Conservation (phyloP, 2,113 vertebrate genomes). For the Caranx ignobilis region DNA sequence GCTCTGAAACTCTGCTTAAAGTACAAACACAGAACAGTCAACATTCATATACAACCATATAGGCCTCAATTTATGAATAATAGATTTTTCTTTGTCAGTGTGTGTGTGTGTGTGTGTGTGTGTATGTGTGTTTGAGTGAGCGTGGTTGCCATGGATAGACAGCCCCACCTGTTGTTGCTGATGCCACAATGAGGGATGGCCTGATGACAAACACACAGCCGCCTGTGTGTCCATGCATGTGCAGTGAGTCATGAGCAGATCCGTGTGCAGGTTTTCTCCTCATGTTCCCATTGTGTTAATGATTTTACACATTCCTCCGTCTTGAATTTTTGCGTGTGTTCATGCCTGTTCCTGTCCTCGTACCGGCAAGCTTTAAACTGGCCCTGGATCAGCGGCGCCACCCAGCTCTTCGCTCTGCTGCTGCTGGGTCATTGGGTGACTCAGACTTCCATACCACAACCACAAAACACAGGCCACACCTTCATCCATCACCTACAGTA, state of each 20-base stretch:
- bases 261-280: background rate
- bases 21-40: background rate
- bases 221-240: background rate
- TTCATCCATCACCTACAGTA: background rate
- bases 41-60: background rate
- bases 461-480: conserved; percentile 30
- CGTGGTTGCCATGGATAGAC: background rate
- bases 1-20: background rate
- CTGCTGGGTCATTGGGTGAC: conserved; percentile 23
- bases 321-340: conserved; percentile 10
- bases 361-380: conserved; percentile 5
- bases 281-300: background rate
- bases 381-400: background rate
- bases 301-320: background rate
- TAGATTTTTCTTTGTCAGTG: conserved; percentile 8
- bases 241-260: background rate
- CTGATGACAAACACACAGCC: conserved; percentile 8
- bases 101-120: background rate
- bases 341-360: conserved; percentile 26
- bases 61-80: background rate
- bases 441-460: conserved; percentile 5
- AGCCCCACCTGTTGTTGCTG: background rate
- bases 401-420: conserved; percentile 15
- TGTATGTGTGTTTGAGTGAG: background rate
- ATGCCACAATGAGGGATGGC: conserved; percentile 4